Base-by-base conservation (phyloP, 2,888 invertebrate species). In the Rhamphomyia laevipes region DNA sequence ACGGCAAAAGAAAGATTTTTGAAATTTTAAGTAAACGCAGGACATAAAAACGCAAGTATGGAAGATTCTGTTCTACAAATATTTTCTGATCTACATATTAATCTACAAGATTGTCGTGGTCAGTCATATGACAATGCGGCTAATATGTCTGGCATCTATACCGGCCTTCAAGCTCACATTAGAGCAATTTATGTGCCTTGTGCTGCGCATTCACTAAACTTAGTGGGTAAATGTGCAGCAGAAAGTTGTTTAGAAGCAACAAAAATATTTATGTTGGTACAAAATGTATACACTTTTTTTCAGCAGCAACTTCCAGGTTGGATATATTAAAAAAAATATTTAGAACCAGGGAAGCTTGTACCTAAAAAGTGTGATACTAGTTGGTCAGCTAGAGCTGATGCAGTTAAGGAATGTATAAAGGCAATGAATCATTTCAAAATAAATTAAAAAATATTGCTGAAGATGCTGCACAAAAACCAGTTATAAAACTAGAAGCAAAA, bases 111-210 rank as follows among this genome's bases (percentile, higher is more conserved):
- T 17, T 46, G 46, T 12, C 17, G 46, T 21, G 46, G 46, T 2
- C 40, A 62, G 54, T 59, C 58, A 50, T 63, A 61, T 52, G 59
- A 64, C 12, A 46, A 61, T 54, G 62, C 57, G 35, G 55, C 57
- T 46, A 62, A 61, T 56, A 61, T 61, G 61, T 55, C 60, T 43
- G 56, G 62, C 49, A 55, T 52, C 37, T 53, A 63, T 55, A 59
- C 54, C 53, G 59, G 60, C 51, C 56, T 63, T 37, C 59, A 62
- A 57, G 46, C 60, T 52, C 58, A 57, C 46, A 58, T 61, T 55
- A 47, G 49, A 52, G 60, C 59, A 40, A 55, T 55, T 47, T 62
- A 57, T 52, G 56, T 61, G 56, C 61, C 60, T 45, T 62, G 59
- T 51, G 51, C 59, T 43, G 58, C 56, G 40, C 58, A 59, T 54